Conservation (phyloP, 2,888 invertebrate genomes). For the Caenorhabditis auriculariae region DNA sequence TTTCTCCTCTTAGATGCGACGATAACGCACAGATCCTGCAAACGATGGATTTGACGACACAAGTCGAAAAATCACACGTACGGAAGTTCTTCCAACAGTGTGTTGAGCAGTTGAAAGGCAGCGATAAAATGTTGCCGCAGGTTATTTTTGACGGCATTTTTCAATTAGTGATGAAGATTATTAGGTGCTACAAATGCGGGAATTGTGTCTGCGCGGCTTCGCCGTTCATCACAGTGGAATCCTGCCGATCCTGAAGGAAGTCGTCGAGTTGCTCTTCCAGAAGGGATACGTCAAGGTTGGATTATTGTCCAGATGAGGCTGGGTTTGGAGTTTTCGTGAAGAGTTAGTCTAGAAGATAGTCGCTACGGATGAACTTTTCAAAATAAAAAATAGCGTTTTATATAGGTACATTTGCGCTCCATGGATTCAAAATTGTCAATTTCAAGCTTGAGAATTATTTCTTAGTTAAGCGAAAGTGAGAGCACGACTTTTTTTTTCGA, state of each 20-base stretch:
- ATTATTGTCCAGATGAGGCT: background rate
- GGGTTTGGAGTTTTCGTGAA: no score
- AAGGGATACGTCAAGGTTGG: conserved; percentile 82
- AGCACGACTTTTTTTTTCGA: no score
- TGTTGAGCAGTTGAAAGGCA: conserved; percentile 79
- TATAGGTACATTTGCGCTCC: no score
- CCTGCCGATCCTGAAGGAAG: conserved; percentile 95
- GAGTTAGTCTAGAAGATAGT: no score
- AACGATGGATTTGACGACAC: conserved; percentile 78
- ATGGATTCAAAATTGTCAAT: background rate
- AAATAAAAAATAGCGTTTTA: no score
- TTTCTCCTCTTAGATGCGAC: conserved; percentile 72
- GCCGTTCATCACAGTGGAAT: conserved; percentile 98
- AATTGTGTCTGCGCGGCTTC: conserved; percentile 75
- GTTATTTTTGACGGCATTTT: no score
- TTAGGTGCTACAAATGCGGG: conserved; percentile 73
- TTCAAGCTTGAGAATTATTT: background rate
- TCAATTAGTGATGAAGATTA: no score
- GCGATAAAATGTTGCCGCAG: conserved; percentile 87
- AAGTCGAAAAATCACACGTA: conserved; percentile 79
- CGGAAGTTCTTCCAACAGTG: conserved; percentile 83
- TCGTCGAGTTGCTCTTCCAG: conserved; percentile 95
- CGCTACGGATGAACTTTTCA: no score
- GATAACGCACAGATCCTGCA: conserved; percentile 71
- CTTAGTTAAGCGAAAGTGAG: no score